Evolutionary conservation across 2,888 invertebrate genomes (phyloP), one percentile per base, ranked within the genome.

Genomic region (Tortrix viridana): DNA sequence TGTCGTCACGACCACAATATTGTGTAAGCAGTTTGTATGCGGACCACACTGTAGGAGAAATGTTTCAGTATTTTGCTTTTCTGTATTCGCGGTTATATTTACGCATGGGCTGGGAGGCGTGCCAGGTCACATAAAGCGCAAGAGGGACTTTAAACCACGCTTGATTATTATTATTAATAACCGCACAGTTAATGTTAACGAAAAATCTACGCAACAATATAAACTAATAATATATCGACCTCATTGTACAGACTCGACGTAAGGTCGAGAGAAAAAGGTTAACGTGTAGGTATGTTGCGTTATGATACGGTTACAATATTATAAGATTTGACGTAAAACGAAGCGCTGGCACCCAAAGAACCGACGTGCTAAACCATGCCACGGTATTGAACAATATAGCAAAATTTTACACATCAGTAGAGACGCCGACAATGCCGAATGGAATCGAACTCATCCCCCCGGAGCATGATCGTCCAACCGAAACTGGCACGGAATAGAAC

Each of bases 11-110:
- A 37, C 12, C 9, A 47, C 14, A 47, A 37, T 46, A 47, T 16
- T 20, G 32, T 22, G 47, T 16, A 48, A 18, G 56, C 37, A 47
- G 12, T 38, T 41, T n/a, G 41, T 22, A 46, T 16, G 43, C 32
- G 32, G 49, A 49, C 16, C 23, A 37, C 50, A 16, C 46, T 62
- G 47, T 53, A 57, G 43, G 19, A 38, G 37, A 37, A 49, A 43
- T 22, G 50, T 50, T 46, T 55, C 53, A 55, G 47, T 61, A 56
- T 58, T 70, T 73, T 78, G 76, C 77, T 81, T 79, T 86, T 82
- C 82, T 85, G 85, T 77, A 82, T 84, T 76, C 73, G 66, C 80
- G 79, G 85, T 85, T 88, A 88, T 84, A 85, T 85, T 85, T 86
- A 84, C 78, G 76, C 77, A 78, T 73, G 73, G 76, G 74, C 79